Conservation (phyloP, 92 coral and sea anemone genomes). For the Palythoa heliodiscus region DNA sequence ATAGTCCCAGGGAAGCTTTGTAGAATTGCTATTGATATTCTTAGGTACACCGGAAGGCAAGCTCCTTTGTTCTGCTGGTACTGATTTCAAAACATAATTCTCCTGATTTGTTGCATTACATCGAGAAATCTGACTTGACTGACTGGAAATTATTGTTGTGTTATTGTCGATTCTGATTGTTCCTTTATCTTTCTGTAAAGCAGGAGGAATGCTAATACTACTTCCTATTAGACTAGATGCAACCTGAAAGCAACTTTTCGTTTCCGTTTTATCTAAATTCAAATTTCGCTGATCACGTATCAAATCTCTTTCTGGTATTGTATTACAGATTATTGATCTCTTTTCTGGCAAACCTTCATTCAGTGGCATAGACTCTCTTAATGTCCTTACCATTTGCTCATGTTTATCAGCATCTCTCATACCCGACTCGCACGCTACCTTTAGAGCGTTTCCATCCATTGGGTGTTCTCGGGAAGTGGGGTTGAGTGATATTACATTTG, state of each 20-base stretch:
- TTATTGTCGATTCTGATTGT: not conserved
- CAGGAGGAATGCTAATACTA: not conserved
- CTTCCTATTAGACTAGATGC: not conserved
- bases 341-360: not conserved
- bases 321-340: not conserved
- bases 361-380: not conserved
- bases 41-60: not conserved
- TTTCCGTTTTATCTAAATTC: not conserved
- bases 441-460: not conserved
- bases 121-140: not conserved
- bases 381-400: not conserved
- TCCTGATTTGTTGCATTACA: not conserved
- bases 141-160: not conserved
- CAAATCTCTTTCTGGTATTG: not conserved
- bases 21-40: not conserved
- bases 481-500: conserved; percentile 31
- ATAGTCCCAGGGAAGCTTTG: not conserved
- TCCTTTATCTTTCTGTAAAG: not conserved
- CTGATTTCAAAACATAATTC: not conserved
- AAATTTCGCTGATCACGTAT: not conserved
- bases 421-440: not conserved
- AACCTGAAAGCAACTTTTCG: not conserved
- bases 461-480: not conserved
- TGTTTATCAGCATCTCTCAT: not conserved
- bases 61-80: not conserved